Conservation (phyloP, 2,113 vertebrate species). For the Anthoscopus minutus region DNA sequence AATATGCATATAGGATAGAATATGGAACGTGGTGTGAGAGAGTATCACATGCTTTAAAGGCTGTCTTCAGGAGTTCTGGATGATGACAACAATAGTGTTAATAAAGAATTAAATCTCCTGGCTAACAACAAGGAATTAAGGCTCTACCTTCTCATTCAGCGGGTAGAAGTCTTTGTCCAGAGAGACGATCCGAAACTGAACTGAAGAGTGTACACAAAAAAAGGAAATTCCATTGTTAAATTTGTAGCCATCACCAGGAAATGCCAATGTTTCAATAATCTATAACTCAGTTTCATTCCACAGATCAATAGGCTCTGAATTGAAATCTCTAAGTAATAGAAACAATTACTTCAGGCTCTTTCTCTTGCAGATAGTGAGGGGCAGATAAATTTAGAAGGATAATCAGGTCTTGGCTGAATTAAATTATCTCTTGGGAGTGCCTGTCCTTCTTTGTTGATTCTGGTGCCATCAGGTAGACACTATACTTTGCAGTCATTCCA, state of each 20-base stretch:
- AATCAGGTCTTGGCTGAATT: not conserved
- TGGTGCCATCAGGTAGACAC: not conserved
- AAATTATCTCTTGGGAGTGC: not conserved
- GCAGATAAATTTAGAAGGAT: not conserved
- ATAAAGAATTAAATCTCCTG: not conserved
- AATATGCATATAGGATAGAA: not conserved
- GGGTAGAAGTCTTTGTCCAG: conserved; percentile 69
- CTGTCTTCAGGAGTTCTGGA: not conserved
- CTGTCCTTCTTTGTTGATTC: not conserved
- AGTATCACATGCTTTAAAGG: not conserved
- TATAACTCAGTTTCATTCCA: not conserved
- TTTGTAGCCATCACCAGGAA: not conserved
- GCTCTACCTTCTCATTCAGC: conserved; percentile 63
- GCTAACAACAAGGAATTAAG: not conserved
- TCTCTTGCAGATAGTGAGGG: not conserved
- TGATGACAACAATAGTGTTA: not conserved
- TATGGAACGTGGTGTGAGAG: not conserved
- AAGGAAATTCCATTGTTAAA: conserved; percentile 2
- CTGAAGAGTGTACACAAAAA: conserved; percentile 12
- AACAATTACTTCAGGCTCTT: not conserved
- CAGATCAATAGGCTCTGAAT: not conserved
- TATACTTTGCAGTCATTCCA: not conserved
- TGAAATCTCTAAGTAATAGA: not conserved
- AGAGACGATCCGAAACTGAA: conserved; percentile 65
- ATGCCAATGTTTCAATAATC: not conserved